Conservation (phyloP, 2,113 vertebrate species). For the Pangasianodon gigas region DNA sequence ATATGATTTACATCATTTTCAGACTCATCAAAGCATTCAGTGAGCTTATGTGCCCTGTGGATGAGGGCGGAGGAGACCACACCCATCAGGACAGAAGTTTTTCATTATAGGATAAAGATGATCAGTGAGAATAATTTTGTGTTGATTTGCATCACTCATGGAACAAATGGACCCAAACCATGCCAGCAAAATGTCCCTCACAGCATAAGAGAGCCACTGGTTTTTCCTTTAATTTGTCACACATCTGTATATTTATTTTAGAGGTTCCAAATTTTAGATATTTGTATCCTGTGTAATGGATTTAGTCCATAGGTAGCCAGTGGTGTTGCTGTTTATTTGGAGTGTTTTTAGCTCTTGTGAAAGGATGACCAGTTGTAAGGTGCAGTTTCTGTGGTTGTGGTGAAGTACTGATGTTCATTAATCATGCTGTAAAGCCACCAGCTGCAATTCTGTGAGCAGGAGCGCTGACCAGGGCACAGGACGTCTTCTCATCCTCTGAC, state of each 20-base stretch:
- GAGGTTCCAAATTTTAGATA: neutral
- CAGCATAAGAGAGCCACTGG: neutral
- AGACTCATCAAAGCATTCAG: neutral
- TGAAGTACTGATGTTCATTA: conserved; percentile 73
- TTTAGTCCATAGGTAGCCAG: neutral
- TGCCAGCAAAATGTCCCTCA: neutral
- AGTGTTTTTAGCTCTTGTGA: neutral
- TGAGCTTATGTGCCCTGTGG: neutral
- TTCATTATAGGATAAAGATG: neutral
- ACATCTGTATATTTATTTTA: neutral
- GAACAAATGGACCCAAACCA: neutral
- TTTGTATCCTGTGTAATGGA: neutral
- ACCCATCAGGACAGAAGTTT: neutral
- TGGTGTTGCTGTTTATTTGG: conserved; percentile 33
- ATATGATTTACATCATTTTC: neutral
- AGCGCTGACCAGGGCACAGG: conserved; percentile 70
- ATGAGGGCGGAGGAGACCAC: neutral
- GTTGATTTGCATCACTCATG: neutral
- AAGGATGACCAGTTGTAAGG: conserved; percentile 39
- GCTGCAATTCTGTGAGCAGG: conserved; percentile 70
- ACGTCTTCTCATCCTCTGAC: conserved; percentile 61
- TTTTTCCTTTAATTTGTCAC: neutral
- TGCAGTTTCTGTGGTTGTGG: conserved; percentile 65
- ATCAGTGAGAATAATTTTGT: neutral
- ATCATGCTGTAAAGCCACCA: conserved; percentile 69